These are phyloP conservation scores for Coluber constrictor DNA, from an alignment of 2,797 vertebrate species.

Conservation along the genomic window DNA sequence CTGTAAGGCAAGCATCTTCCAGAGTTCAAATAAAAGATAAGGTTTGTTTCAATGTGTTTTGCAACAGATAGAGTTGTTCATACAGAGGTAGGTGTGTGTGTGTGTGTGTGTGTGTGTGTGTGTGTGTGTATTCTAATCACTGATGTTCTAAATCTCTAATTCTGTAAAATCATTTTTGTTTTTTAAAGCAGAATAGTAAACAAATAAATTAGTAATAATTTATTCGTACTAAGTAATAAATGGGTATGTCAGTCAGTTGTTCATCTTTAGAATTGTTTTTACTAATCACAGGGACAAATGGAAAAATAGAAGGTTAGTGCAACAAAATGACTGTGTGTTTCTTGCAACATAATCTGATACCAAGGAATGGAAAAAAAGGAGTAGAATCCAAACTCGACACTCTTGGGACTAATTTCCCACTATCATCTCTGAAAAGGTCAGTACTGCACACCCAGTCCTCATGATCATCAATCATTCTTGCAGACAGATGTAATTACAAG, in stretches of 20 bases:
- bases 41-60: neutral
- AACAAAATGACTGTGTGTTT: no score
- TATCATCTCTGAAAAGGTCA: neutral
- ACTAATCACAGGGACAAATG: neutral
- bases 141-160: neutral
- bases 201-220: neutral
- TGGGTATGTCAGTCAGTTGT: neutral
- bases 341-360: neutral
- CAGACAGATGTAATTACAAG: constrained; percentile 14
- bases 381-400: neutral
- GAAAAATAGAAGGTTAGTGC: no score
- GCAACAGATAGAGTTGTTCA: neutral
- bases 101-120: no score
- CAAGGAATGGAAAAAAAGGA: neutral
- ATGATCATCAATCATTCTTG: fast-evolving
- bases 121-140: neutral
- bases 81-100: neutral
- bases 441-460: neutral
- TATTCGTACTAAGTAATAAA: neutral
- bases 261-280: neutral
- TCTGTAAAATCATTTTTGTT: neutral
- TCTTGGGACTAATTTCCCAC: neutral
- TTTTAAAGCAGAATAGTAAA: neutral
- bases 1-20: neutral
- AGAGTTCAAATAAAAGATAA: neutral